Evolutionary conservation across 2,797 vertebrate species (phyloP).

Genomic region (Hydrophis major): DNA sequence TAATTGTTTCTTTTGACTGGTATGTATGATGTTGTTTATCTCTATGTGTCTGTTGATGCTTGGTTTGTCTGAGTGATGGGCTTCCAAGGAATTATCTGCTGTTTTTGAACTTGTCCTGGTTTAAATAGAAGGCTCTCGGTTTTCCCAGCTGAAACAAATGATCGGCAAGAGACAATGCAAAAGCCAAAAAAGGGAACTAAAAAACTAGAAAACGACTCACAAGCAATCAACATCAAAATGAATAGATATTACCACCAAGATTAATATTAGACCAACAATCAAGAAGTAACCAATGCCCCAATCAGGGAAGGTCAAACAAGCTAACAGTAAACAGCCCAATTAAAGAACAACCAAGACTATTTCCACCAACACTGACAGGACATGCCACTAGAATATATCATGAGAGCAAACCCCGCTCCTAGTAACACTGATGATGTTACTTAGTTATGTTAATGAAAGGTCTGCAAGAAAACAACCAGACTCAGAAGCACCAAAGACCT

Average conservation of each 20-base stretch:
- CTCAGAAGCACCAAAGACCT: background rate
- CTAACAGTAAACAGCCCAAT: background rate
- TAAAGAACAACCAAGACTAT: background rate
- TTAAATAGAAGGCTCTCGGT: background rate
- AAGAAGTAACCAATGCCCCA: background rate
- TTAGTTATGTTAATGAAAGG: background rate
- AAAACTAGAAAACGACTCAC: background rate
- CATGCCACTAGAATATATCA: background rate
- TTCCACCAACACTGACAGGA: background rate
- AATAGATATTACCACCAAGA: background rate
- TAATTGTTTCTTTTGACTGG: background rate
- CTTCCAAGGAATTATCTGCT: background rate
- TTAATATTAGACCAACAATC: background rate
- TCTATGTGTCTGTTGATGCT: background rate
- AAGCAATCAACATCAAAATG: background rate
- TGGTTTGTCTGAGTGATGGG: background rate
- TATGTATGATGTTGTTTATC: background rate
- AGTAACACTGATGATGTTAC: background rate
- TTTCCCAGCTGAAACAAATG: background rate
- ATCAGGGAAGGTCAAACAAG: background rate
- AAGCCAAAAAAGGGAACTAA: background rate
- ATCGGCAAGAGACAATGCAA: background rate
- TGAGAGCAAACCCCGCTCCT: background rate
- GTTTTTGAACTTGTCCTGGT: background rate
- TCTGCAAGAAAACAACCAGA: background rate